phyloP scores from a whole-genome alignment of 2,113 vertebrate species.

The Dasyurus viverrinus region DNA sequence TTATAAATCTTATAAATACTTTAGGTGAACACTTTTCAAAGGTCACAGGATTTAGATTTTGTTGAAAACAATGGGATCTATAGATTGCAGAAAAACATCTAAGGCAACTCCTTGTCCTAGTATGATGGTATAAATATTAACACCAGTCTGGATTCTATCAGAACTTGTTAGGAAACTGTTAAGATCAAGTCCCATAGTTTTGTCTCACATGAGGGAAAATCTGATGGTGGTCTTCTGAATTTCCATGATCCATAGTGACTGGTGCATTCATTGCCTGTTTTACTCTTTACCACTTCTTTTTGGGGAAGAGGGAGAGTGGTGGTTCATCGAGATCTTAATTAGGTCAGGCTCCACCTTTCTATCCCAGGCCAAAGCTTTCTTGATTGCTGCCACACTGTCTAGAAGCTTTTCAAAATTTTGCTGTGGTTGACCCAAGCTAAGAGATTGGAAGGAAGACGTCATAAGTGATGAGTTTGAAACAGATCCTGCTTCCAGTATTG shows the following conservation, averaged over 20 bases:
- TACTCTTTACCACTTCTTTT: background rate
- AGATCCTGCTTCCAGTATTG: background rate
- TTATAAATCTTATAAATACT: background rate
- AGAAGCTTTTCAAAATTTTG: background rate
- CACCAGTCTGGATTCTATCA: background rate
- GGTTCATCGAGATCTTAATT: background rate
- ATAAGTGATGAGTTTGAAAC: background rate
- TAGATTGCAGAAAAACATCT: background rate
- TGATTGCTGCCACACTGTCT: background rate
- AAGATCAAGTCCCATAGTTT: background rate
- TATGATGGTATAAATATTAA: background rate
- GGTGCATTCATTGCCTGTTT: no score
- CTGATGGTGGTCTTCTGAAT: background rate
- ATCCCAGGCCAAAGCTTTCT: background rate
- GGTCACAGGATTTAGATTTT: background rate
- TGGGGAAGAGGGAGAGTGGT: no score
- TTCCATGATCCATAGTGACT: background rate
- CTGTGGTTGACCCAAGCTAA: background rate
- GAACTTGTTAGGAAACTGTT: background rate
- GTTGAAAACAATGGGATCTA: background rate
- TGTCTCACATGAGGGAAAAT: background rate
- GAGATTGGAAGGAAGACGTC: background rate
- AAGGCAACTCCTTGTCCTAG: background rate
- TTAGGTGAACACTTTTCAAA: background rate
- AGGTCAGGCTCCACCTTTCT: background rate